These are phyloP conservation scores for Falco concolor DNA, from an alignment of 2,797 vertebrate species.

Conservation along the genomic window DNA sequence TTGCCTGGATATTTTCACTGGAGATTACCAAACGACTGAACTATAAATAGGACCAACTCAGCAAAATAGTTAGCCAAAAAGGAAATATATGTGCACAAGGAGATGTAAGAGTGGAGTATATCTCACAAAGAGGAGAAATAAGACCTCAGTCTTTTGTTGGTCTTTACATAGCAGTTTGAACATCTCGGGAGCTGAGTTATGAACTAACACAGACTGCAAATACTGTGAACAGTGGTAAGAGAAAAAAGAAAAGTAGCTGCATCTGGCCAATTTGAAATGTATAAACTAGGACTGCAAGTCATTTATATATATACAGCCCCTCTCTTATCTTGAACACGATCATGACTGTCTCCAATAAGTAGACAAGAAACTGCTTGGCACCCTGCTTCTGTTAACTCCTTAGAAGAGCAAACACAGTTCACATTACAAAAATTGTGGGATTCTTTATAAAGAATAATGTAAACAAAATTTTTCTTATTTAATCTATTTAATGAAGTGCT, in stretches of 20 bases:
- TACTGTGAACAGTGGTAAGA: neutral
- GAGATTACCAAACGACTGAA: neutral
- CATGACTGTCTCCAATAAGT: neutral
- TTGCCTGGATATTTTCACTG: neutral
- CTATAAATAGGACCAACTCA: neutral
- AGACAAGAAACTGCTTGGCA: neutral
- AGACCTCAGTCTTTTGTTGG: neutral
- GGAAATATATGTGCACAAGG: neutral
- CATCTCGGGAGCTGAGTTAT: neutral
- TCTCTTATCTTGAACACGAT: neutral
- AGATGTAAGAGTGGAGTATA: neutral
- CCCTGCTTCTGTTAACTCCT: neutral
- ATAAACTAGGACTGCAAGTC: neutral
- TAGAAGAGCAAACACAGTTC: neutral
- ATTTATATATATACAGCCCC: neutral
- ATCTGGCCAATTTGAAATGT: neutral
- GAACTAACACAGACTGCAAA: neutral
- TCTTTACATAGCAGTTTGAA: neutral
- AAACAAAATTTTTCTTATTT: constrained; percentile 24
- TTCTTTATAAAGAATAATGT: neutral
- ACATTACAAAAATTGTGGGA: neutral
- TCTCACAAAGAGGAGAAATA: neutral
- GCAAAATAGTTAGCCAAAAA: neutral
- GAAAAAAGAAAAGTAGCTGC: neutral
- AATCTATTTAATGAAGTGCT: constrained; percentile 33